Base-by-base conservation (phyloP, 2,113 vertebrate species). In the Lates calcarifer region DNA sequence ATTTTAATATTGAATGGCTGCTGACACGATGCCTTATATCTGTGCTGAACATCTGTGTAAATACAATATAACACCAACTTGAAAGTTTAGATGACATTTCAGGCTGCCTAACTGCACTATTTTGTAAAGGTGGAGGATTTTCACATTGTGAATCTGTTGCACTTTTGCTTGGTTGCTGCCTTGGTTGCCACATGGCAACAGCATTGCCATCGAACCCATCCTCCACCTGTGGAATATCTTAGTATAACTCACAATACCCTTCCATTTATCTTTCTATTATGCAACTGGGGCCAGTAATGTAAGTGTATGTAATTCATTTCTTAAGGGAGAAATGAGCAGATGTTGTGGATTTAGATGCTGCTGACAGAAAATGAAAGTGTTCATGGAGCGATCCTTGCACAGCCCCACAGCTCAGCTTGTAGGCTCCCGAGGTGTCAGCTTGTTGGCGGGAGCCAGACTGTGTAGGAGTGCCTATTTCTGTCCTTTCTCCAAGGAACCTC, bases 401-500 rank as follows among this genome's bases (percentile, higher is more conserved):
- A 75, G 84, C 92, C 92, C 90, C 90, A 92, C 91, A 76, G 81
- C 90, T 92, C 93, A 93, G 93, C 92, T n/a, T 94, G 93, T 70
- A 75, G 47, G 72, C 79, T 88, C 91, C 89, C 17, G 87, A 94
- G 89, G 92, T 93, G 93, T 93, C 92, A 89, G 83, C 84, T 92
- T 78, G 86, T 85, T 89, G 87, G 92, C 72, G 29, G 29, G 87
- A 93, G 92, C 90, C 93, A 95, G 93, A 94, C 93, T 93, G 91
- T 89, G 94, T 93, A 78, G 92, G 94, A 90, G 93, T 24, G 76
- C 57, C 90, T 95, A 93, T 95, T 93, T 93, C 89, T 91, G 93
- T 90, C 88, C 72, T 57, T 84, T 84, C 87, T 91, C 77, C 15
- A 35, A 84, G 84, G 74, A 88, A 47, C 66, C 35, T 62, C 49